A percentile compares a stretch with the other conserved stretches of the same genome.
Conservation (phyloP, 2,797 vertebrate species). For the Forpus xanthops region DNA sequence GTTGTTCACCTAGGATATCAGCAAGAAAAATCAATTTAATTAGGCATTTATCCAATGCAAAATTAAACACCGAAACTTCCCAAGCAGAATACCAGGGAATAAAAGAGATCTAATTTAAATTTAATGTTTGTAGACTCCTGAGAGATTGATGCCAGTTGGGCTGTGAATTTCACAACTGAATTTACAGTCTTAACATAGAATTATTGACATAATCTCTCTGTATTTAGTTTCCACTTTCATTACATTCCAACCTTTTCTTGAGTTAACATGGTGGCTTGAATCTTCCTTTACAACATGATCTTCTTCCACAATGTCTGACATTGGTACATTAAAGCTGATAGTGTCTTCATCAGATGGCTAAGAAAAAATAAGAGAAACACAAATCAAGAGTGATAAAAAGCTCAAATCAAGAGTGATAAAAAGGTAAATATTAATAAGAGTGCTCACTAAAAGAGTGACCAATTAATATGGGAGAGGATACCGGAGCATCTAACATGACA, state of each 20-base stretch:
- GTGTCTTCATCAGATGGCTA: slow-evolving; percentile 95
- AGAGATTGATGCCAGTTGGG: neutral
- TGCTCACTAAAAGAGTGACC: neutral
- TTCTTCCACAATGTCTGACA: slow-evolving; percentile 92
- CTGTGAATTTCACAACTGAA: neutral
- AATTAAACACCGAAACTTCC: neutral
- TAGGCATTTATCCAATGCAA: neutral
- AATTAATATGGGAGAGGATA: neutral
- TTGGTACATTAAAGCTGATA: slow-evolving; percentile 87
- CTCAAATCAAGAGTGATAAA: neutral
- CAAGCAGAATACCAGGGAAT: neutral
- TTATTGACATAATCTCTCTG: neutral
- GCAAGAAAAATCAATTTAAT: neutral
- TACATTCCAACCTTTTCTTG: slow-evolving; percentile 80
- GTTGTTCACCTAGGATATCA: neutral
- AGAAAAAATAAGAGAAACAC: neutral
- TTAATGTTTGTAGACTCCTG: neutral
- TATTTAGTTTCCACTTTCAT: neutral
- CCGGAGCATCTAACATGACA: neutral
- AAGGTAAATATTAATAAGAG: neutral
- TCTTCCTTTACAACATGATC: slow-evolving; percentile 87
- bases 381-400: neutral
- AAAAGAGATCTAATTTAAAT: neutral
- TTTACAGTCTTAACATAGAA: neutral
- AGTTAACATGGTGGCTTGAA: slow-evolving; percentile 80